A percentile compares a stretch with the other conserved stretches of the same genome.
Conservation (phyloP, 2,888 invertebrate species). For the Caenorhabditis uteleia region DNA sequence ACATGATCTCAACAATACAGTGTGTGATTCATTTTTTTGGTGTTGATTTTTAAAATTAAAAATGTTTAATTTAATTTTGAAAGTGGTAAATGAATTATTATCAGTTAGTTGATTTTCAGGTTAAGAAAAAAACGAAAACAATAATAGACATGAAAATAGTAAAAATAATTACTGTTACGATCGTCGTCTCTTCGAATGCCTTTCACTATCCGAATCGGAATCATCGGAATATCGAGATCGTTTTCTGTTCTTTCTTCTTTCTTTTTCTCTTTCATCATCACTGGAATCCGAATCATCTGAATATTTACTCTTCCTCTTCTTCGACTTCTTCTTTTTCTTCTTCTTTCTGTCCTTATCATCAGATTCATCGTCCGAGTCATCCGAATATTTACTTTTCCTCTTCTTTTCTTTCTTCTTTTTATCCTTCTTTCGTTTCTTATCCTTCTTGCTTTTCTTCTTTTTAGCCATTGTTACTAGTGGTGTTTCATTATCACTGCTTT, state of each 20-base stretch:
- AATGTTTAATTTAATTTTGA: no score
- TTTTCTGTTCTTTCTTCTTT: background rate
- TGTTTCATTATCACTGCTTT: slow-evolving; percentile 70
- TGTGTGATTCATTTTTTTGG: no score
- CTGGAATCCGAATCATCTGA: slow-evolving; percentile 15
- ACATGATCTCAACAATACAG: background rate
- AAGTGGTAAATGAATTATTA: background rate
- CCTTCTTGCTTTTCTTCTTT: slow-evolving; percentile 27
- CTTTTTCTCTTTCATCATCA: slow-evolving; percentile 5
- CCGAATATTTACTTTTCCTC: slow-evolving; percentile 6
- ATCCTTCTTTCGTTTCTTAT: slow-evolving; percentile 30
- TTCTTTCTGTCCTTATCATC: slow-evolving; percentile 12
- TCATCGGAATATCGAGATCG: background rate
- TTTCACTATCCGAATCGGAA: slow-evolving; percentile 1
- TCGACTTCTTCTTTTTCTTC: slow-evolving; percentile 27
- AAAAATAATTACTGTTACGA: background rate
- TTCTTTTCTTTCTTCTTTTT: slow-evolving; percentile 18
- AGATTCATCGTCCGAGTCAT: slow-evolving; percentile 6
- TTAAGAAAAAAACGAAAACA: slow-evolving; percentile 1
- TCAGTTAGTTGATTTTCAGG: no score
- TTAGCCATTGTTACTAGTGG: slow-evolving; percentile 26
- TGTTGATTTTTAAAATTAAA: no score
- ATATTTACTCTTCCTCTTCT: slow-evolving; percentile 13
- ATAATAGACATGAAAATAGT: background rate
- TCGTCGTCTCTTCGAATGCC: slow-evolving; percentile 1